Base-by-base conservation (phyloP, 2,113 vertebrate genomes). In the Willisornis vidua region DNA sequence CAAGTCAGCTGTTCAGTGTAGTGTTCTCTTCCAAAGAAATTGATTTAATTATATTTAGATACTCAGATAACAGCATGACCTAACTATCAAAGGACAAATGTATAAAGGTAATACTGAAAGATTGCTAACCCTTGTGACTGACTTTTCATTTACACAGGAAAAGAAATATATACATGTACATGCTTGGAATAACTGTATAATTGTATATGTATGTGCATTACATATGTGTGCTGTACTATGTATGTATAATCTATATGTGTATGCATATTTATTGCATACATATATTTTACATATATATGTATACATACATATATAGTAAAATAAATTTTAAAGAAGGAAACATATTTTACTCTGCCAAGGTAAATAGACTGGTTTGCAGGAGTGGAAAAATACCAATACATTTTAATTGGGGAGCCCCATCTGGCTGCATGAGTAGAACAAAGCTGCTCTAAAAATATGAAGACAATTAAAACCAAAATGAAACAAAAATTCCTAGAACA, bases 351-450 rank as follows among this genome's bases (percentile, higher is more conserved):
- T 65, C 33, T 90, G 33, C 39, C 33, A 92, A 73, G 46, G 63
- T 88, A 85, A 93, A 72, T 82, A 89, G 18, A 77, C 12, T 58
- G 16, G 12, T 80, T 86, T 88, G 1, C 28, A 76, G 28, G 17
- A 88, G 31, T 58, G 39, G 18, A 76, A 93, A 74, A 74, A 37
- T 66, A 83, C n/a, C 19, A 71, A 33, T 65, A 49, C 10, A 39
- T 35, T 83, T 84, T 93, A 94, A 95, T 67, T 88, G 76, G 51
- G 54, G 23, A 93, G 43, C 24, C 68, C 79, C 83, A 93, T 94
- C 90, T 96, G 90, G 75, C 52, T 94, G 29, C 55, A 90, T 9
- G 19, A 12, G 23, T 77, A 94, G 83, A 94, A 96, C 63, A 97
- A 96, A 96, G 39, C 46, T 67, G 17, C 2, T 1, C 55, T 94